Evolutionary conservation across 2,113 vertebrate species (phyloP).

Genomic region (Platichthys flesus): DNA sequence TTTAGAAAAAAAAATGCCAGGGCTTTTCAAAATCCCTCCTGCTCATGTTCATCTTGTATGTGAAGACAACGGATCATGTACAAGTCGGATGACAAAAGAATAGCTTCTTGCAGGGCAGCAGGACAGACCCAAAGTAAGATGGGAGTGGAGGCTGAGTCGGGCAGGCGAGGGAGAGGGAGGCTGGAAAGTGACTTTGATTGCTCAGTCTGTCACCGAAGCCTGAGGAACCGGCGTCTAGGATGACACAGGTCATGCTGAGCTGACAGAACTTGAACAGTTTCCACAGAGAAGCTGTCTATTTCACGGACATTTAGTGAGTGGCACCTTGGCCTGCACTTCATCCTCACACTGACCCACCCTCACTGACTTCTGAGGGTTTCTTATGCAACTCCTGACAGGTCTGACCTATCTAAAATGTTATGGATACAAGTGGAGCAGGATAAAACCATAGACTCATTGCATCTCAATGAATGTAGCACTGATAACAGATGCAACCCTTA

Average conservation of each 20-base stretch:
- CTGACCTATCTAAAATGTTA: no score
- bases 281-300: conserved; percentile 3
- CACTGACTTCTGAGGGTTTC: not conserved
- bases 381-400: not conserved
- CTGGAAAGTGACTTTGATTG: conserved; percentile 38
- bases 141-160: conserved; percentile 4
- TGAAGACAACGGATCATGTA: no score
- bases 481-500: no score
- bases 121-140: not conserved
- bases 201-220: conserved; percentile 22
- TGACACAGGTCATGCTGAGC: conserved; percentile 43
- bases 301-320: conserved; percentile 17
- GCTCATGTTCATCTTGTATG: no score
- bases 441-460: no score
- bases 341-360: not conserved
- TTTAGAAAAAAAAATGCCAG: no score
- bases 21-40: not conserved
- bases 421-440: no score
- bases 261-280: conserved; percentile 37
- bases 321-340: not conserved
- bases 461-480: no score
- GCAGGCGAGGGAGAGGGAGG: not conserved
- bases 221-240: conserved; percentile 8
- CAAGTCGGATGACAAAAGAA: conserved; percentile 1
- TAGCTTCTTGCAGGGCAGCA: not conserved